Evolutionary conservation across 53 echinoderm and acorn worm species (phyloP).

Genomic region (Luidia sarsii): DNA sequence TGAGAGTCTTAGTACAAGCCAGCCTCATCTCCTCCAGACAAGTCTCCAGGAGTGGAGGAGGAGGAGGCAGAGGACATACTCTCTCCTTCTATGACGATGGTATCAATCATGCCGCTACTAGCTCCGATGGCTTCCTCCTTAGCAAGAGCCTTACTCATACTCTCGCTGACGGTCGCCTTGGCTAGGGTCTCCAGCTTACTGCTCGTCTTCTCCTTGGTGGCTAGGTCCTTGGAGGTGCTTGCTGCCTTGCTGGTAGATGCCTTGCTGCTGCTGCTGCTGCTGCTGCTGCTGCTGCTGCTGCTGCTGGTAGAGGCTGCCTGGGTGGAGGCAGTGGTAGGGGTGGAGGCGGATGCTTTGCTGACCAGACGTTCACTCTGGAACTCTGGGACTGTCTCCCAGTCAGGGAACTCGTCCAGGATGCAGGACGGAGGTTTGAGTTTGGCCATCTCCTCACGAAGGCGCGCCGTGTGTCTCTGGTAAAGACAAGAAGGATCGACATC

Average conservation of each 20-base stretch:
- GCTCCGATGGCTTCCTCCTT: constrained; percentile 26
- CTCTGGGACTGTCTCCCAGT: constrained; percentile 26
- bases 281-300: not conserved
- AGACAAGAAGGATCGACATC: not conserved
- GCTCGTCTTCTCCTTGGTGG: not conserved
- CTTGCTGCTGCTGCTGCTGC: not conserved
- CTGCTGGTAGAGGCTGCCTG: not conserved
- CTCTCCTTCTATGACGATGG: constrained; percentile 47
- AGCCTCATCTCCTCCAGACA: constrained; percentile 45
- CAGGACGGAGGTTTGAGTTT: constrained; percentile 81
- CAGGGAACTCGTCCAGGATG: constrained; percentile 35
- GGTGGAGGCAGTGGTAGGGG: not conserved
- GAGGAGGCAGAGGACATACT: constrained; percentile 37
- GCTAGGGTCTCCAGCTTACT: constrained; percentile 22
- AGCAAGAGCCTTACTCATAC: constrained; percentile 26
- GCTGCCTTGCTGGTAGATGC: not conserved
- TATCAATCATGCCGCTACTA: constrained; percentile 21
- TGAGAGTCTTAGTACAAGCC: constrained; percentile 20
- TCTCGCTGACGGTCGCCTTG: constrained; percentile 28
- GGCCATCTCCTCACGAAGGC: constrained; percentile 81
- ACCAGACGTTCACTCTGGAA: not conserved
- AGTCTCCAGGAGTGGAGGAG: constrained; percentile 27
- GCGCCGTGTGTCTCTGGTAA: constrained; percentile 94
- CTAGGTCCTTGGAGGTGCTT: not conserved
- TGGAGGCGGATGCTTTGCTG: constrained; percentile 42